Evolutionary conservation across 35 echinoderm and acorn worm genomes (phyloP).

Genomic region (Acanthaster planci): DNA sequence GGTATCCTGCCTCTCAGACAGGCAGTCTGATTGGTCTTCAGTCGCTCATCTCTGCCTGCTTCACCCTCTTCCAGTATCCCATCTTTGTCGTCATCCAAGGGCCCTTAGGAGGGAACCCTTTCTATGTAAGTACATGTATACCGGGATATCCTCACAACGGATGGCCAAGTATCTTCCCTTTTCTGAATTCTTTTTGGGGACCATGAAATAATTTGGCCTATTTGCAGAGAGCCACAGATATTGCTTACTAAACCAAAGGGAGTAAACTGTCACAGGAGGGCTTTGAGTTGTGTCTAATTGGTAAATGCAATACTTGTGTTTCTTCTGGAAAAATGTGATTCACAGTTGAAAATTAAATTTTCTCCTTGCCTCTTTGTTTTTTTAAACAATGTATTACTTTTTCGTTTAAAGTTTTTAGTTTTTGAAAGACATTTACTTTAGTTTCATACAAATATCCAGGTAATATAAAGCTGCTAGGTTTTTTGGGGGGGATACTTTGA

Average conservation of each 20-base stretch:
- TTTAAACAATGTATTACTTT: too few species aligned
- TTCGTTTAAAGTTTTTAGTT: too few species aligned
- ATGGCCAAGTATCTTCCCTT: too few species aligned
- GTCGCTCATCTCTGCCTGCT: constrained; percentile 83
- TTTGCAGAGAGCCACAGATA: not conserved
- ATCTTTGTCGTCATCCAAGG: constrained; percentile 93
- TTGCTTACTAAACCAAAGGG: not conserved
- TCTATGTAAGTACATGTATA: constrained; percentile 86
- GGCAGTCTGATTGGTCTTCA: constrained; percentile 95
- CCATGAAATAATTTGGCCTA: not conserved
- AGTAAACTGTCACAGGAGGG: not conserved
- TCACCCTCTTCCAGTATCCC: constrained; percentile 89
- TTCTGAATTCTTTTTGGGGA: not conserved
- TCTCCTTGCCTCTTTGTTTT: too few species aligned
- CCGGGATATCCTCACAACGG: not conserved
- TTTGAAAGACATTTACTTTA: too few species aligned
- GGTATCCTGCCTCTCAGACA: constrained; percentile 89
- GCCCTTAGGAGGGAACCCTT: constrained; percentile 66
- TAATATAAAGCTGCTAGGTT: too few species aligned
- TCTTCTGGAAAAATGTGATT: too few species aligned
- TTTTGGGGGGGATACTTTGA: too few species aligned
- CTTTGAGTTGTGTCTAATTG: too few species aligned
- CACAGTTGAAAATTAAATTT: too few species aligned
- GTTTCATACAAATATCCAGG: too few species aligned
- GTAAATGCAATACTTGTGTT: not conserved